Conservation (phyloP, 2,888 invertebrate genomes). For the Lepas anatifera region DNA sequence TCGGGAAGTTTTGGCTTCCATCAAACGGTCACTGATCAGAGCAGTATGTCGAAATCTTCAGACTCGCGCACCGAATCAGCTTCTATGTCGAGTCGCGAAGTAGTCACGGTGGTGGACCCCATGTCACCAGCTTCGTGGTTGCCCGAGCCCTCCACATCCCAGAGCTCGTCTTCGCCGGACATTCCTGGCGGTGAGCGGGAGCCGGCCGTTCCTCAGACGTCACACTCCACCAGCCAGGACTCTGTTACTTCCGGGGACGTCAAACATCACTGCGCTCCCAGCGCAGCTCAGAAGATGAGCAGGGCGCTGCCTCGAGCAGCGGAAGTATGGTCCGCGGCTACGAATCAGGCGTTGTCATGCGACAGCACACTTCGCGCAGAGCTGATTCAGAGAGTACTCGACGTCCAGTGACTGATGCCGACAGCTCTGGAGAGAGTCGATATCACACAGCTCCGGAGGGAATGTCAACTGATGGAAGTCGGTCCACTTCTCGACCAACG, state of each 20-base stretch:
- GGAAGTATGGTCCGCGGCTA: not conserved
- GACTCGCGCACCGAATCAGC: constrained; percentile 1
- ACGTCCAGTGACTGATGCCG: not conserved
- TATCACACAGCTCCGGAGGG: constrained; percentile 72
- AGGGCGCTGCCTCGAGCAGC: not conserved
- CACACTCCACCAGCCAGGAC: too few relatives aligned
- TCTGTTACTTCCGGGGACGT: too few relatives aligned
- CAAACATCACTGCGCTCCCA: not conserved
- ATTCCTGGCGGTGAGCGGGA: not conserved
- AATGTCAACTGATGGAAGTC: constrained; percentile 39
- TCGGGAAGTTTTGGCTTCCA: too few relatives aligned
- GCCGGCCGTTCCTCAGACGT: too few relatives aligned
- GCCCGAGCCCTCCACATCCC: not conserved
- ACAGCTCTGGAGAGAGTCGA: constrained; percentile 73
- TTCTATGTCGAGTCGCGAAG: not conserved
- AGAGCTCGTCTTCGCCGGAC: not conserved
- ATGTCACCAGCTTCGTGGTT: not conserved
- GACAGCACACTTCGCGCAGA: not conserved
- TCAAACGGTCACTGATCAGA: not conserved
- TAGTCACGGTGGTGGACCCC: not conserved
- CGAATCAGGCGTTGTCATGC: not conserved
- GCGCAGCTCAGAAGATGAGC: not conserved
- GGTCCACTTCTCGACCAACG: constrained; percentile 57
- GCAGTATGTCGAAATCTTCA: not conserved
- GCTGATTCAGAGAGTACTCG: not conserved